phyloP scores from a whole-genome alignment of 2,888 invertebrate genomes.

The Agrotis exclamationis region DNA sequence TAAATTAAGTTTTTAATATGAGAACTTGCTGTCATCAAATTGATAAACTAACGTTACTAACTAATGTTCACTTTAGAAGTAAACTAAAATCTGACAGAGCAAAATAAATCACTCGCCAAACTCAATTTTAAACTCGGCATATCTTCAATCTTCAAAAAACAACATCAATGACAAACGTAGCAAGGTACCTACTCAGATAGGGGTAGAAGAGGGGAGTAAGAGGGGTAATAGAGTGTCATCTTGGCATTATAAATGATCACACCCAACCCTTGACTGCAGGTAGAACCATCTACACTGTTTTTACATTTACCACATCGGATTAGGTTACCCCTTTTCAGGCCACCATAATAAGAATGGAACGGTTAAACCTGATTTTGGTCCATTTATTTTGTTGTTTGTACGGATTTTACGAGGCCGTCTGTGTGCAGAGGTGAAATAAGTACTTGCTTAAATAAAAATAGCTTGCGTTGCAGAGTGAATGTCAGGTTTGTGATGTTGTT shows the following conservation, averaged over 20 bases:
- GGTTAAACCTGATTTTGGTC: slow-evolving; percentile 60
- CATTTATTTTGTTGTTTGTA: slow-evolving; percentile 57
- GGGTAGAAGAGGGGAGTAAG: slow-evolving; percentile 68
- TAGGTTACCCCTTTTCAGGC: slow-evolving; percentile 73
- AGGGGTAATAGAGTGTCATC: slow-evolving; percentile 88
- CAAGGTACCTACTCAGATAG: slow-evolving; percentile 13
- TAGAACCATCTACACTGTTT: slow-evolving; percentile 79
- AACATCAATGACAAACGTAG: slow-evolving; percentile 41
- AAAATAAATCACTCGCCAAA: slow-evolving; percentile 5
- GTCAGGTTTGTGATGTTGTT: background rate
- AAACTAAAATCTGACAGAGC: background rate
- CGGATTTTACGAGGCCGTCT: slow-evolving; percentile 13
- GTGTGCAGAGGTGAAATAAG: slow-evolving; percentile 2
- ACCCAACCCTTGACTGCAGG: slow-evolving; percentile 72
- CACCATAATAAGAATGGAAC: slow-evolving; percentile 64
- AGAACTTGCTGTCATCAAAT: background rate
- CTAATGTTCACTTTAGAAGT: no score
- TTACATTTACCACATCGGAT: slow-evolving; percentile 82
- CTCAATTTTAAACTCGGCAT: slow-evolving; percentile 48
- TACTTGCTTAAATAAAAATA: slow-evolving; percentile 7
- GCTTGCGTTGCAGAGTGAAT: background rate
- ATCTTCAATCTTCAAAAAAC: slow-evolving; percentile 36
- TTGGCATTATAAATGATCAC: slow-evolving; percentile 88
- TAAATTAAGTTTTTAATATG: background rate
- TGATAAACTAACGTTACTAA: background rate